Conservation (phyloP, 2,797 vertebrate genomes). For the Gallinago solitaria region DNA sequence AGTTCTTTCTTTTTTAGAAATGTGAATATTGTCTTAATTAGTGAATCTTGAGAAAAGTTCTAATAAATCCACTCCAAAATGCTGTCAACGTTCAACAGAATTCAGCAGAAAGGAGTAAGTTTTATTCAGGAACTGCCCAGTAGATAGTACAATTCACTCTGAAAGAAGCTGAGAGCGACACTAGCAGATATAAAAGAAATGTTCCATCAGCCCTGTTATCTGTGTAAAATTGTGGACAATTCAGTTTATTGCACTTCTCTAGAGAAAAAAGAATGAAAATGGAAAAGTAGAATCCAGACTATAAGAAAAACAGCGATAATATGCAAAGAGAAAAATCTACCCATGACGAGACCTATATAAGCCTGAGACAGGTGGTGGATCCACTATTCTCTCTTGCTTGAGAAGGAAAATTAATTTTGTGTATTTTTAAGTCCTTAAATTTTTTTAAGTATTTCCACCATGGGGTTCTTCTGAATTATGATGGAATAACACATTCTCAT, state of each 20-base stretch:
- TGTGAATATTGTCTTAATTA: neutral
- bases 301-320: neutral
- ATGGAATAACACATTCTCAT: neutral
- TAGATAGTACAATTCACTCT: constrained; percentile 19
- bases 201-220: neutral
- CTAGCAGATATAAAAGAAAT: neutral
- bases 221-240: neutral
- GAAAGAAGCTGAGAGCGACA: constrained; percentile 3
- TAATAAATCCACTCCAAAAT: constrained; percentile 39
- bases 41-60: constrained; percentile 6
- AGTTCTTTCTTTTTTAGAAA: neutral
- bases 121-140: neutral
- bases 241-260: neutral
- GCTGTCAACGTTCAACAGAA: neutral
- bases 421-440: neutral
- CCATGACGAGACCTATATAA: neutral
- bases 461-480: neutral
- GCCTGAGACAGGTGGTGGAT: neutral
- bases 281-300: neutral
- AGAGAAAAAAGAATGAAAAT: neutral
- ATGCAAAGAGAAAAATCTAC: neutral
- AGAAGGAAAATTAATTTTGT: neutral
- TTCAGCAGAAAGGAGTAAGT: constrained; percentile 29
- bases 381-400: neutral
- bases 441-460: neutral